Percentiles rank a stretch among this genome's conserved stretches.
Evolutionary conservation across 2,113 vertebrate species (phyloP).

Genomic region (Tupaia tana): DNA sequence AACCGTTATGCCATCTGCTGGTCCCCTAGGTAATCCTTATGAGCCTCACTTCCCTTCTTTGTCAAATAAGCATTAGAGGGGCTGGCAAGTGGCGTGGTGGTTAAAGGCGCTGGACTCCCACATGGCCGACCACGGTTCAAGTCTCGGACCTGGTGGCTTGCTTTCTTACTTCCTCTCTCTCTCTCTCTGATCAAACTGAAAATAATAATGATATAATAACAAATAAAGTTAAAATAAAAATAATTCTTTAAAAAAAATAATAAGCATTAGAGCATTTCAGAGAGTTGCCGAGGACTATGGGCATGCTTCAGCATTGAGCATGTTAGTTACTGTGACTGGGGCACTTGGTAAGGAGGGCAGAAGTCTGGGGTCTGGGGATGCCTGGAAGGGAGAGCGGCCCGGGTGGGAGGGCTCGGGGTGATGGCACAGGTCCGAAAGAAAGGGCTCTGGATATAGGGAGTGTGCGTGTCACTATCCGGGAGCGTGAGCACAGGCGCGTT

Average conservation of each 20-base stretch:
- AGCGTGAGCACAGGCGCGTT: not conserved
- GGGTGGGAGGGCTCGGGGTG: not conserved
- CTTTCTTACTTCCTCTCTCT: no score
- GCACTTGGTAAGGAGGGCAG: not conserved
- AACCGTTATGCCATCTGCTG: no score
- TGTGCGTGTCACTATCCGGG: not conserved
- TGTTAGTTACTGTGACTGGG: not conserved
- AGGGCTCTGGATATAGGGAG: not conserved
- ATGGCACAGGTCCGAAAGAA: not conserved
- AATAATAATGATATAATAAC: no score
- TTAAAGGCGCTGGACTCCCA: no score
- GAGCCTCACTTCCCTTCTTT: constrained; percentile 18
- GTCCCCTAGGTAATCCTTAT: not conserved
- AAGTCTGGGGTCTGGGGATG: not conserved
- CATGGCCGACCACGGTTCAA: no score
- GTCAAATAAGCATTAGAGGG: not conserved
- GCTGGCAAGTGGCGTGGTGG: no score
- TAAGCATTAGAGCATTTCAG: not conserved
- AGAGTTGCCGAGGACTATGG: not conserved
- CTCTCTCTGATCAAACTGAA: no score
- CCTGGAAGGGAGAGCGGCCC: not conserved
- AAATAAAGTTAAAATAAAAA: no score
- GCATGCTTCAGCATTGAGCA: not conserved
- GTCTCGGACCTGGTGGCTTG: no score
- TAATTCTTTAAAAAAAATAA: no score